Evolutionary conservation across 2,113 vertebrate species (phyloP).

Genomic region (Semicossyphus pulcher): DNA sequence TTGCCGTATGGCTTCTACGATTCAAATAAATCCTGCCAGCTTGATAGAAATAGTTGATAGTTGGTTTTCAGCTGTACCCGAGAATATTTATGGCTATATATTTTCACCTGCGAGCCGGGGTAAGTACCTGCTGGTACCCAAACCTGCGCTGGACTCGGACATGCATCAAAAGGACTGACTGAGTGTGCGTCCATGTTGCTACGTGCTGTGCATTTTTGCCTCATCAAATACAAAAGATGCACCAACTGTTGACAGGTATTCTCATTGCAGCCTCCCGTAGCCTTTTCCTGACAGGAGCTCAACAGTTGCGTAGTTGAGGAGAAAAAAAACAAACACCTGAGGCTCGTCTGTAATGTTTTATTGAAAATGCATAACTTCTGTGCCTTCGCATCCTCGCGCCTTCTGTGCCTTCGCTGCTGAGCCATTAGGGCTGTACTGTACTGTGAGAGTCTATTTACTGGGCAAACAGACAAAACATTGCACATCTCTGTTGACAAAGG

Average conservation of each 20-base stretch:
- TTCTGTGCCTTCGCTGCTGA: constrained; percentile 28
- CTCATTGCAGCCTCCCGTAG: background rate
- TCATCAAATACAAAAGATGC: constrained; percentile 4
- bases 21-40: no score
- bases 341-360: constrained; percentile 36
- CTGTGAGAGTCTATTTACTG: constrained; percentile 37
- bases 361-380: constrained; percentile 40
- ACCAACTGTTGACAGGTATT: constrained; percentile 6
- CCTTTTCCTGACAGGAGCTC: background rate
- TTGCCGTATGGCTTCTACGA: no score
- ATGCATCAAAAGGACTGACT: background rate
- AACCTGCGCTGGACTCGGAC: no score
- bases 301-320: constrained; percentile 1
- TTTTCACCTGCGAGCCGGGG: no score
- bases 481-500: constrained; percentile 41
- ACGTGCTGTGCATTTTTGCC: background rate
- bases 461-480: constrained; percentile 37
- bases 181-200: background rate
- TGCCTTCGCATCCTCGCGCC: constrained; percentile 22
- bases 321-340: constrained; percentile 10
- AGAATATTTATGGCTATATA: no score
- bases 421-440: constrained; percentile 36
- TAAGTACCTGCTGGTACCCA: no score
- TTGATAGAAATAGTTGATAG: no score
- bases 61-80: no score